phyloP scores from a whole-genome alignment of 2,113 vertebrate species.

The Bubo scandiacus region DNA sequence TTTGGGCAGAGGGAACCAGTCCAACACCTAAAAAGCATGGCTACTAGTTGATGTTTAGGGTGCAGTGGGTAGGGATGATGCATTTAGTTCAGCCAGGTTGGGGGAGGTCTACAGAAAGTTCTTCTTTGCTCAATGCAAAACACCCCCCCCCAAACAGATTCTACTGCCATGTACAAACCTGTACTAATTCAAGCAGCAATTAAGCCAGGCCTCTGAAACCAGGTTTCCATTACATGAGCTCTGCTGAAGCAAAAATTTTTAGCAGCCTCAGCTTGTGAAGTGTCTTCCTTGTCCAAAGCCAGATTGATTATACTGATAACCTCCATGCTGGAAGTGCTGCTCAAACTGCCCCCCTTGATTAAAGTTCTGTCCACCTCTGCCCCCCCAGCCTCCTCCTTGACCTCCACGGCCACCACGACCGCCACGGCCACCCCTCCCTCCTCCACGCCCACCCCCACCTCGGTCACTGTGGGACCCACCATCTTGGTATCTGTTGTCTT shows the following conservation, averaged over 20 bases:
- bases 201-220: slow-evolving; percentile 55
- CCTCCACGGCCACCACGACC: slow-evolving; percentile 77
- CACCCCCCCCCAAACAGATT: slow-evolving; percentile 4
- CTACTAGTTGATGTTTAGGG: slow-evolving; percentile 25
- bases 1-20: slow-evolving; percentile 25
- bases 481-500: slow-evolving; percentile 85
- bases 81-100: not conserved
- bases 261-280: slow-evolving; percentile 88
- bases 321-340: slow-evolving; percentile 98
- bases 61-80: not conserved
- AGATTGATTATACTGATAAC: slow-evolving; percentile 93
- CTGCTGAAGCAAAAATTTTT: slow-evolving; percentile 65
- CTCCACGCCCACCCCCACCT: slow-evolving; percentile 74
- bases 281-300: slow-evolving; percentile 94
- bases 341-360: slow-evolving; percentile 97
- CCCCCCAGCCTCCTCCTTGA: slow-evolving; percentile 87
- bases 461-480: slow-evolving; percentile 79
- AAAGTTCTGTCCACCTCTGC: slow-evolving; percentile 87
- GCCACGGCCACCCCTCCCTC: slow-evolving; percentile 76
- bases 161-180: slow-evolving; percentile 38
- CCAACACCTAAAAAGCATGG: slow-evolving; percentile 34
- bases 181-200: slow-evolving; percentile 43
- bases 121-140: not conserved
- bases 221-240: slow-evolving; percentile 78
- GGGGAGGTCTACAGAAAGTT: slow-evolving; percentile 14